These are phyloP conservation scores for Enteromius argenteus DNA, from an alignment of 2,797 vertebrate genomes.

Conservation along the genomic window DNA sequence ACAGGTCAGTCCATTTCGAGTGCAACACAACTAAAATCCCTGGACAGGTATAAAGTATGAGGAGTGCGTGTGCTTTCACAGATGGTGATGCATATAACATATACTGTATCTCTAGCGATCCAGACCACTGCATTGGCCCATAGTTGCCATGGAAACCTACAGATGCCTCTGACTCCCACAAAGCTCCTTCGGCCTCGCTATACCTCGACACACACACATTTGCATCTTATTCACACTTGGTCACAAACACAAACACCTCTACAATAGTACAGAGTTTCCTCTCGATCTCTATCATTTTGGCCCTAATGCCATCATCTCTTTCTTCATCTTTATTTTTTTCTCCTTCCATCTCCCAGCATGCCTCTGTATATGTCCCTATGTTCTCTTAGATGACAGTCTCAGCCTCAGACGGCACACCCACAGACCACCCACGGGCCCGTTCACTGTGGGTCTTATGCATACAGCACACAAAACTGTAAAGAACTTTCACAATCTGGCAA, in stretches of 20 bases:
- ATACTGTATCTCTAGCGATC: constrained; percentile 50
- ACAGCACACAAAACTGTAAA: constrained; percentile 6
- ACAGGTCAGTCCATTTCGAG: constrained; percentile 40
- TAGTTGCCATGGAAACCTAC: constrained; percentile 63
- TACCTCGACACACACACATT: constrained; percentile 43
- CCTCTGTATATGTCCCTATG: constrained; percentile 6
- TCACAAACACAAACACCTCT: constrained; percentile 34
- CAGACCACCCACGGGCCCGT: constrained; percentile 10
- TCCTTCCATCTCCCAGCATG: background rate
- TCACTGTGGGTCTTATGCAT: background rate
- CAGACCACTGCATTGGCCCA: constrained; percentile 58
- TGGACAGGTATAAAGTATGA: constrained; percentile 26
- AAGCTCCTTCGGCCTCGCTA: constrained; percentile 53
- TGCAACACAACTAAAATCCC: constrained; percentile 41
- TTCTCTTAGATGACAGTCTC: constrained; percentile 28
- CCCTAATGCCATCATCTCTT: constrained; percentile 36
- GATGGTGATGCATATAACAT: constrained; percentile 58
- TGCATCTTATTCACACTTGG: constrained; percentile 14
- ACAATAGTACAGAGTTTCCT: constrained; percentile 45
- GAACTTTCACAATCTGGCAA: constrained; percentile 18
- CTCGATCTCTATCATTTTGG: constrained; percentile 26
- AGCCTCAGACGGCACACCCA: constrained; percentile 16
- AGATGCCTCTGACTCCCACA: constrained; percentile 62
- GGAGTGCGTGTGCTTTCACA: constrained; percentile 47
- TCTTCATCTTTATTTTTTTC: background rate